Percentiles rank a stretch among this genome's conserved stretches.
Evolutionary conservation across 2,888 invertebrate genomes (phyloP).

Genomic region (Meteorus cinctellus): DNA sequence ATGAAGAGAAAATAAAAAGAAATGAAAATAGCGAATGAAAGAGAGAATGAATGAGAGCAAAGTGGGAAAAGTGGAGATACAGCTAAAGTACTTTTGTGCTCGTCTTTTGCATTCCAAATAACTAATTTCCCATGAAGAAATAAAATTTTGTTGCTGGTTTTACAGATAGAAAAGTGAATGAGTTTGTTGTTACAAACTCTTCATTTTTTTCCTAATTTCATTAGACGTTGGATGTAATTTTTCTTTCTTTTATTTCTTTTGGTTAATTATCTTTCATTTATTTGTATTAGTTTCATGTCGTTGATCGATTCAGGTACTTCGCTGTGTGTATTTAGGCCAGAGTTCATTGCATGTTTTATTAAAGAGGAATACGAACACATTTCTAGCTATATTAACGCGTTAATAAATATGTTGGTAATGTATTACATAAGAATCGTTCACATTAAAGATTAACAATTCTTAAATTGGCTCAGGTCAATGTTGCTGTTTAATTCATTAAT

Average conservation of each 20-base stretch:
- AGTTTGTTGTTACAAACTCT: not conserved
- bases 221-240: not conserved
- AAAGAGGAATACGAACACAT: no score
- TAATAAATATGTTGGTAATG: no score
- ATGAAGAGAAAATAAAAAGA: not conserved
- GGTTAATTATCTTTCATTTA: not conserved
- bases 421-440: no score
- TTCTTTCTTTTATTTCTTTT: not conserved
- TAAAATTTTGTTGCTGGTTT: conserved; percentile 28
- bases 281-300: not conserved
- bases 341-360: not conserved
- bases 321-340: not conserved
- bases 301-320: not conserved
- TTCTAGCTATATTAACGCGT: no score
- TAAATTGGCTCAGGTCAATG: no score
- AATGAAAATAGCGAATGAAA: not conserved
- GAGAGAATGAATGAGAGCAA: conserved; percentile 15
- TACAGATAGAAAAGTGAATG: conserved; percentile 36
- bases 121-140: conserved; percentile 27
- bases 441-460: no score
- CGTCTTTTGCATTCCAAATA: conserved; percentile 49
- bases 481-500: no score
- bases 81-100: conserved; percentile 38
- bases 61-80: conserved; percentile 46
- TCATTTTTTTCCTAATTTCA: not conserved